Base-by-base conservation (phyloP, 1,140 invertebrate species). In the Pinna nobilis region DNA sequence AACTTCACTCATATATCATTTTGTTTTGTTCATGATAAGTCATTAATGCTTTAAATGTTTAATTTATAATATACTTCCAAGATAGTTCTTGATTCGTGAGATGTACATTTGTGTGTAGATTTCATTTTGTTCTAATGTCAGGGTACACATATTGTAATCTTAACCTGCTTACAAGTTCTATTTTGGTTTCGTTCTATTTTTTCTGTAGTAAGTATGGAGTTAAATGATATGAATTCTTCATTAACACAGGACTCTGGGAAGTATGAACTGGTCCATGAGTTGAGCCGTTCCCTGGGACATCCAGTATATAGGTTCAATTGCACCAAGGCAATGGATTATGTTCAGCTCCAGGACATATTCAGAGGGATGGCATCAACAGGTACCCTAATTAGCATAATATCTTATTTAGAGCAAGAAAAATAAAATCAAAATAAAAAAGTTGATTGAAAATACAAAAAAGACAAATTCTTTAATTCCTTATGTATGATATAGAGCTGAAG, bases 271-370 rank as follows among this genome's bases (percentile, higher is more conserved):
- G 80, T 87, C 11, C 69, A 80, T 60, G 86, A 88, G 63, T 57
- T 89, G 0, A 81, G 79, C 60, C 69, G 81, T 35, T 79, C 81
- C 49, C 74, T 88, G 11, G 87, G 86, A 1, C 78, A 85, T 41
- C 80, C 86, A 13, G 67, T 87, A 39, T 88, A 86, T 72, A 79
- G 81, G 41, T 87, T 88, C 79, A 85, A 85, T 78, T 88, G 88
- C 73, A 83, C 82, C 44, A 77, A 71, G 28, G 57, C 73, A 30
- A 82, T 83, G 63, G 77, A 86, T 70, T 76, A 85, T 66, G 35
- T 78, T 35, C 77, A 81, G 76, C 63, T 88, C 28, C 85, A 85
- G 23, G 84, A 88, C 64, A 84, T 88, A 53, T 86, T 87, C 77
- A 80, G 80, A 63, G 87, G 87, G 33, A 74, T 88, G 70, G 85